These are phyloP conservation scores for Plebejus anna DNA, from an alignment of 2,888 invertebrate genomes.

Conservation along the genomic window DNA sequence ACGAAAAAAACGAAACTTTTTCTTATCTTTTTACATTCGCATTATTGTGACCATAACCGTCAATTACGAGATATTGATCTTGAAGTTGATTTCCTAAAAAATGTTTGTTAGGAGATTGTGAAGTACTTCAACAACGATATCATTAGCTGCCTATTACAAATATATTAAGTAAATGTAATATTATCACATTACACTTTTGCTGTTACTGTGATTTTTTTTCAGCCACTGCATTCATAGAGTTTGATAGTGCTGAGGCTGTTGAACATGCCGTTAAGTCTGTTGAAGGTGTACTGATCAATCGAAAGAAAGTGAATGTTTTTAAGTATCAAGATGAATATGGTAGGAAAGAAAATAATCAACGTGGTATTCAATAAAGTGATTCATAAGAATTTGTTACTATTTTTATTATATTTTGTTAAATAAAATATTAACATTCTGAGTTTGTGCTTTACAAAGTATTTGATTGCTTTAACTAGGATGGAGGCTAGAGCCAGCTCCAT, in stretches of 20 bases:
- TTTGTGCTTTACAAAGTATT: too few species aligned
- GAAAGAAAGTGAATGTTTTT: slow-evolving; percentile 55
- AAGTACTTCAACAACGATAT: too few species aligned
- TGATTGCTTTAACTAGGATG: too few species aligned
- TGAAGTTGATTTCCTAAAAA: too few species aligned
- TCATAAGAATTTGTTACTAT: background rate
- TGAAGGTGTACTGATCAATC: slow-evolving; percentile 49
- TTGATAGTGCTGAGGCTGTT: slow-evolving; percentile 59
- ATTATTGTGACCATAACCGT: too few species aligned
- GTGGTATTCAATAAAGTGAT: slow-evolving; percentile 15
- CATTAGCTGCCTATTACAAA: too few species aligned
- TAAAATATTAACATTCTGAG: background rate
- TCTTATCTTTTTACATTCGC: too few species aligned
- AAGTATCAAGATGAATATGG: slow-evolving; percentile 48
- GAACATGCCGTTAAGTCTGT: slow-evolving; percentile 51
- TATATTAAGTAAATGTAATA: too few species aligned
- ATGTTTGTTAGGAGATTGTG: too few species aligned
- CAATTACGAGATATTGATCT: too few species aligned
- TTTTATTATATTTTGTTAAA: slow-evolving; percentile 23
- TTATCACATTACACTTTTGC: background rate
- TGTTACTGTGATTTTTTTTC: slow-evolving; percentile 37
- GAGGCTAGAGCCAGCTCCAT: too few species aligned
- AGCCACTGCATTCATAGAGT: slow-evolving; percentile 65
- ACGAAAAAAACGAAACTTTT: too few species aligned
- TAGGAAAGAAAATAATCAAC: slow-evolving; percentile 33